Evolutionary conservation across 64 coral and sea anemone genomes (phyloP).

Genomic region (Montipora sp.): DNA sequence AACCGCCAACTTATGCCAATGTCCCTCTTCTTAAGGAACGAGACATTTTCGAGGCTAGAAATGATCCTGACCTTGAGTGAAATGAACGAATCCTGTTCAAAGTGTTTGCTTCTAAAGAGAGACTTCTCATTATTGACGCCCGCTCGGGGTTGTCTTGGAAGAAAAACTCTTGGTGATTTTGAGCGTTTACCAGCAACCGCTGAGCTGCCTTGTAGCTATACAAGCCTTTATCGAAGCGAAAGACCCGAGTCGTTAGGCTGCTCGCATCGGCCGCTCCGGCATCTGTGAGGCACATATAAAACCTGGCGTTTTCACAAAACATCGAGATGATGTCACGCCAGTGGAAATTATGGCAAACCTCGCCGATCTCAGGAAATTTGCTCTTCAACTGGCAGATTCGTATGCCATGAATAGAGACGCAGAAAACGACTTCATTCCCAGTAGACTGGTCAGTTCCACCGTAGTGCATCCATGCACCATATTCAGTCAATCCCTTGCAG

Average conservation of each 20-base stretch:
- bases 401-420: conserved; percentile 64
- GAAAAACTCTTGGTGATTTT: conserved; percentile 73
- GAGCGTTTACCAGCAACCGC: conserved; percentile 49
- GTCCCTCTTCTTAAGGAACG: not conserved
- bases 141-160: conserved; percentile 54
- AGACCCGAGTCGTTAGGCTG: conserved; percentile 18
- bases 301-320: conserved; percentile 67
- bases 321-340: conserved; percentile 73
- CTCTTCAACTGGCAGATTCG: conserved; percentile 55
- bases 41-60: not conserved
- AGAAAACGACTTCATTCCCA: conserved; percentile 60
- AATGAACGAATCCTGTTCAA: not conserved
- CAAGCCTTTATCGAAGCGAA: conserved; percentile 82
- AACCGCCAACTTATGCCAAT: no score
- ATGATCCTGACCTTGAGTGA: not conserved
- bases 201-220: conserved; percentile 72
- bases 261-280: not conserved
- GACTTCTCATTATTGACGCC: conserved; percentile 10
- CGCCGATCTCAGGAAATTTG: conserved; percentile 68
- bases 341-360: conserved; percentile 56
- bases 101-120: conserved; percentile 9
- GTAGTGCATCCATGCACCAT: conserved; percentile 67
- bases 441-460: conserved; percentile 43
- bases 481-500: conserved; percentile 52
- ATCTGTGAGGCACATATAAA: conserved; percentile 47